Evolutionary conservation across 2,113 vertebrate species (phyloP).

Genomic region (Oreocharis arfaki): DNA sequence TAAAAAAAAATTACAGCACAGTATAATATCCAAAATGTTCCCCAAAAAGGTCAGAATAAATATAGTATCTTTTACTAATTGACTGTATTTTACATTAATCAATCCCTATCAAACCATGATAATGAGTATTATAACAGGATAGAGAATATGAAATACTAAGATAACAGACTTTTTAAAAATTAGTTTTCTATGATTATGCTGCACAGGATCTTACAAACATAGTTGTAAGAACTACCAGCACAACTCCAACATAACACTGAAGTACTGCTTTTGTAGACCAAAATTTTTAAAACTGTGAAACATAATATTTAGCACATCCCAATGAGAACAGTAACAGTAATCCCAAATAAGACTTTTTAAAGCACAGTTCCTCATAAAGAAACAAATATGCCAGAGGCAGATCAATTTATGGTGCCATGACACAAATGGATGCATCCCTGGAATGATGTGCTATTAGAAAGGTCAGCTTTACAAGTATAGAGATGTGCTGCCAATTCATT

Average conservation of each 20-base stretch:
- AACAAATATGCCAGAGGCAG: neutral
- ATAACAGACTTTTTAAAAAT: neutral
- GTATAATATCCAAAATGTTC: neutral
- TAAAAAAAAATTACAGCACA: neutral
- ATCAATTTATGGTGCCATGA: neutral
- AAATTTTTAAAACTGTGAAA: neutral
- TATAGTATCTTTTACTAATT: neutral
- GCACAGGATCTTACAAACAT: neutral
- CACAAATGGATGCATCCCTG: neutral
- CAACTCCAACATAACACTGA: neutral
- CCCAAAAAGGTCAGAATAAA: neutral
- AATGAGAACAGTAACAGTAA: neutral
- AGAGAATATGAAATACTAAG: neutral
- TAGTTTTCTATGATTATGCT: neutral
- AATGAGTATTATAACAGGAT: neutral
- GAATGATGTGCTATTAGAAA: neutral
- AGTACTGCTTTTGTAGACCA: neutral
- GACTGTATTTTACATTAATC: neutral
- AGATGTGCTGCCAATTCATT: neutral
- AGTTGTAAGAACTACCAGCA: neutral
- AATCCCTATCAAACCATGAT: neutral
- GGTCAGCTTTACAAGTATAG: neutral
- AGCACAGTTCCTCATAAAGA: neutral
- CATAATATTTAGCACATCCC: neutral
- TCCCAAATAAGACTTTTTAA: neutral